Conservation (phyloP, 1,140 invertebrate genomes). For the Phortica variegata region DNA sequence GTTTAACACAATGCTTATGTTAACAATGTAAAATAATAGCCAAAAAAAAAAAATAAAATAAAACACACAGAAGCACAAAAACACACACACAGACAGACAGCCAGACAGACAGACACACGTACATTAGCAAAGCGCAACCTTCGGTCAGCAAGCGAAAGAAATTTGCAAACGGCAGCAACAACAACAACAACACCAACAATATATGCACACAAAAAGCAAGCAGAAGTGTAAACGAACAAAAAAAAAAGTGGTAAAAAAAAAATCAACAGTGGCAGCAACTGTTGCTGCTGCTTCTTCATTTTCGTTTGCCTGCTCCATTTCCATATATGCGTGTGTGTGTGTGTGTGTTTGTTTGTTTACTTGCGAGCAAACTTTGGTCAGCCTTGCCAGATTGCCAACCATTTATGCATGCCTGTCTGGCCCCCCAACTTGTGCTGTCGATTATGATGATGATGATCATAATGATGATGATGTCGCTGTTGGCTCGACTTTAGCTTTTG, state of each 20-base stretch:
- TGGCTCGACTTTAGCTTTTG: slow-evolving; percentile 39
- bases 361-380: no score
- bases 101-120: no score
- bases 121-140: no score
- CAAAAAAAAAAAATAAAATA: no score
- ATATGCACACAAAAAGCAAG: no score
- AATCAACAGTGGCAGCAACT: slow-evolving; percentile 43
- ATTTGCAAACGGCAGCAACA: no score
- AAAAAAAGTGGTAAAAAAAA: slow-evolving; percentile 42
- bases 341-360: slow-evolving; percentile 15
- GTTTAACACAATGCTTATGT: no score
- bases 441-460: slow-evolving; percentile 7
- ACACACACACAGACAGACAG: no score
- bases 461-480: slow-evolving; percentile 9
- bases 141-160: no score
- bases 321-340: background rate
- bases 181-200: no score
- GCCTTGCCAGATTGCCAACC: slow-evolving; percentile 11
- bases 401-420: background rate
- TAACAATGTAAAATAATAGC: no score
- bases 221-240: slow-evolving; percentile 16
- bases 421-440: background rate
- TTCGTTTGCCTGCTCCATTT: slow-evolving; percentile 1
- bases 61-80: no score
- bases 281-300: slow-evolving; percentile 14